phyloP scores from a whole-genome alignment of 1,140 invertebrate species.

The Amyelois transitella region DNA sequence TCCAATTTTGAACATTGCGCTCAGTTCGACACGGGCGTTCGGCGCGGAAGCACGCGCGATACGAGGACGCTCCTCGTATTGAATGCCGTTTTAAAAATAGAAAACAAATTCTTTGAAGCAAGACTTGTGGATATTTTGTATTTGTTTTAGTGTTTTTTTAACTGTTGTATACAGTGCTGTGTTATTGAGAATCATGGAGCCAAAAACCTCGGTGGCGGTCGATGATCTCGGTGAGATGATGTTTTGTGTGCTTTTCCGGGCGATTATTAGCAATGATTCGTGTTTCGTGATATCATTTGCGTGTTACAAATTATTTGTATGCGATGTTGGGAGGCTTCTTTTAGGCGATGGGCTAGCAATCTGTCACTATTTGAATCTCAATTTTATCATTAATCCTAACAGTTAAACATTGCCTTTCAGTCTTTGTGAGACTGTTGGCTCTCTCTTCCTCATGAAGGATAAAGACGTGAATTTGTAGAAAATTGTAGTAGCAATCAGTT shows the following conservation, averaged over 20 bases:
- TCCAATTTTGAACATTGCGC: conserved; percentile 1
- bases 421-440: no score
- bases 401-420: no score
- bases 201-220: conserved; percentile 33
- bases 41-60: conserved; percentile 23
- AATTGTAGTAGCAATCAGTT: no score
- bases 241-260: not conserved
- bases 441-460: no score
- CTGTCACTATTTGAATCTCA: no score
- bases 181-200: conserved; percentile 19
- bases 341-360: no score
- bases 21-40: conserved; percentile 31
- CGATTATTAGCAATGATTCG: not conserved
- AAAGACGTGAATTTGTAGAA: no score
- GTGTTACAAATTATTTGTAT: not conserved
- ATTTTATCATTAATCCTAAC: no score
- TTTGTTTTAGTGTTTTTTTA: not conserved
- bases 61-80: conserved; percentile 1
- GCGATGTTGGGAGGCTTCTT: no score
- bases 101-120: not conserved
- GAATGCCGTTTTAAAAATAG: not conserved
- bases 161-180: no score
- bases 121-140: not conserved
- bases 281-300: not conserved
- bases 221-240: conserved; percentile 37